Evolutionary conservation across 2,797 vertebrate genomes (phyloP), one percentile per base, ranked within the genome.

Genomic region (Pipistrellus kuhlii): DNA sequence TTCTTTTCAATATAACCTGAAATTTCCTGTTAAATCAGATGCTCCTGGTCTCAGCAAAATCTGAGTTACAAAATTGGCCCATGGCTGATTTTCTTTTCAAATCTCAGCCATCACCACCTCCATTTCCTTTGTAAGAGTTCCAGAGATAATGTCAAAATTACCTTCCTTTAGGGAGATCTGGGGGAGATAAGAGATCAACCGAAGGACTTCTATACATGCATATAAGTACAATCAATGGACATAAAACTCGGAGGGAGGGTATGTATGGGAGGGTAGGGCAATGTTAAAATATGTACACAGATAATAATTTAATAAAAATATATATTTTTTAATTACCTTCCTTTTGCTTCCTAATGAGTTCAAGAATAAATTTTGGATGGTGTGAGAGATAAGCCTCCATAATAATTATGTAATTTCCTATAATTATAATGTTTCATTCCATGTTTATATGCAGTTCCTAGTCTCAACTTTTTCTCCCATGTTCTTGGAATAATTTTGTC

Each of bases 321-420:
- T n/a, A 35, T 3, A 35, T 38, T 38, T 38, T 38, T 38, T 38
- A 99, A 95, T 99, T 97, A 75, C 99, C 99, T 96, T 99, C 98
- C 96, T 98, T 99, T 98, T 99, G 99, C 96, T 99, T 99, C 99
- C 53, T 55, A 55, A 55, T 55, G 53, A 55, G 21, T 55, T 55
- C 53, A 55, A 1, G 20, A 55, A 55, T 55, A 55, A 23, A 55
- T 55, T 55, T 23, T 55, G 53, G 21, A 20, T 99, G 99, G 97
- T 99, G 99, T 25, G 99, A 99, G 35, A 99, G 99, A 97, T 99
- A 99, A 90, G 99, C 99, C 95, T 99, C 99, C 99, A 99, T 99
- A 27, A 99, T 99, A 88, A 99, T 98, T 78, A 99, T 97, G 95
- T 99, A 99, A 98, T 99, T 99, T 57, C 99, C 99, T 0, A 98